Conservation (phyloP, 2,888 invertebrate genomes). For the Trachelus iudaicus region DNA sequence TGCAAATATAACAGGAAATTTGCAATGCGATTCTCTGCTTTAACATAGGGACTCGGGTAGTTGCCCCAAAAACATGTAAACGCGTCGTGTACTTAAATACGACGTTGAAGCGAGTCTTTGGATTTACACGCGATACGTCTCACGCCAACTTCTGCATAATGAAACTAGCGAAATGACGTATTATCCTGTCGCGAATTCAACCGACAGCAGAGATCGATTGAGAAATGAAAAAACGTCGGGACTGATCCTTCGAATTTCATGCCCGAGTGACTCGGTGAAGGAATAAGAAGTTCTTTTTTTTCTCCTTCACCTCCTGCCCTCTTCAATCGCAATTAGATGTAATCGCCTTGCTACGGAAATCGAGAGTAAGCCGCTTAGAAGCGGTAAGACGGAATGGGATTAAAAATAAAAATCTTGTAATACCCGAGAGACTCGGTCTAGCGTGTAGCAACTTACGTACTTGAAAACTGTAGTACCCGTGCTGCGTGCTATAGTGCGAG, state of each 20-base stretch:
- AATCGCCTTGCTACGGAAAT: conserved; percentile 45
- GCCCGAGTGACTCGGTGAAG: conserved; percentile 6
- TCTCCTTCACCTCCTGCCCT: conserved; percentile 2
- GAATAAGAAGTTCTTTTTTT: conserved; percentile 13
- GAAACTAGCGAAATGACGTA: background rate
- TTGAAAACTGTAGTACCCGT: background rate
- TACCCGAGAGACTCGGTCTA: conserved; percentile 9
- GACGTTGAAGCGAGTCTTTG: background rate
- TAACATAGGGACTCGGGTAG: background rate
- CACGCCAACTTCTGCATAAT: background rate
- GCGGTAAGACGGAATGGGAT: conserved; percentile 18
- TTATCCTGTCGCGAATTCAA: background rate
- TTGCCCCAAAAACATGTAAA: background rate
- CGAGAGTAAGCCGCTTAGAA: conserved; percentile 45
- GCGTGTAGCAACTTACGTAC: background rate
- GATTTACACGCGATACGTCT: background rate
- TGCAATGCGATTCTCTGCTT: background rate
- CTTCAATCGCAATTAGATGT: conserved; percentile 45
- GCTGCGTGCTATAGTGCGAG: background rate
- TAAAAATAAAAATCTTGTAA: conserved; percentile 34
- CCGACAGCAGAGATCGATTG: background rate
- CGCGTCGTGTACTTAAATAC: background rate
- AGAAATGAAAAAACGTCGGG: background rate
- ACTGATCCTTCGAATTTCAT: background rate
- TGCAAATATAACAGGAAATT: background rate